Percentiles rank a stretch among this genome's conserved stretches.
These are phyloP conservation scores for Gastracanthus pulcherrimus DNA, from an alignment of 2,888 invertebrate genomes.

Conservation along the genomic window DNA sequence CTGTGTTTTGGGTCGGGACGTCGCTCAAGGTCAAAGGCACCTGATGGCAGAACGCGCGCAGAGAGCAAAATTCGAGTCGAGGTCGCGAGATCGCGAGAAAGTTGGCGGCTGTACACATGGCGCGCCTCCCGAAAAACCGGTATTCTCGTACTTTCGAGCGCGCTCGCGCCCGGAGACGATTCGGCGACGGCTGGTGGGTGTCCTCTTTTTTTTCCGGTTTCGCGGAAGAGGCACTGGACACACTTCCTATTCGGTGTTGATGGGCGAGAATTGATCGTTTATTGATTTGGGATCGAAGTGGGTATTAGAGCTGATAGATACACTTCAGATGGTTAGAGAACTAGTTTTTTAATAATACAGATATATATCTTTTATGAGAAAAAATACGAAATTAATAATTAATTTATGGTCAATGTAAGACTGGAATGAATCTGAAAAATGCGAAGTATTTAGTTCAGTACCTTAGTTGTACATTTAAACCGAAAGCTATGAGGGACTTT, in stretches of 20 bases:
- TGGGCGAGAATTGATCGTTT: neutral
- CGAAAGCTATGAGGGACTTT: too few species aligned
- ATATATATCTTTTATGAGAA: too few species aligned
- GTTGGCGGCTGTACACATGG: conserved; percentile 22
- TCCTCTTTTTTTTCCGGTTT: conserved; percentile 50
- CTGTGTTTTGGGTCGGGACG: conserved; percentile 35
- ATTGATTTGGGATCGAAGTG: too few species aligned
- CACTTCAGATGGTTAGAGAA: too few species aligned
- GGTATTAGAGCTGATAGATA: too few species aligned
- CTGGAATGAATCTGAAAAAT: too few species aligned
- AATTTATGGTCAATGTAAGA: too few species aligned
- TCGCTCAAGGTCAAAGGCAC: conserved; percentile 62
- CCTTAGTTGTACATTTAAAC: too few species aligned
- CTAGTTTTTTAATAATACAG: too few species aligned
- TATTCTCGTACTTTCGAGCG: conserved; percentile 60
- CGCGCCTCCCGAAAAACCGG: conserved; percentile 57
- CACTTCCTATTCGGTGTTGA: neutral
- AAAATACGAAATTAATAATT: too few species aligned
- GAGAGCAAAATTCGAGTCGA: conserved; percentile 35
- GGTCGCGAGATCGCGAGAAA: conserved; percentile 55
- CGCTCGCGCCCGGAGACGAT: conserved; percentile 21
- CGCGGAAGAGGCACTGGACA: neutral
- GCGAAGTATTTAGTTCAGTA: too few species aligned
- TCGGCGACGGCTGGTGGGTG: neutral
- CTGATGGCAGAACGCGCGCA: conserved; percentile 38